Percentiles rank a stretch among this genome's conserved stretches.
Evolutionary conservation across 2,797 vertebrate genomes (phyloP).

Genomic region (Coccyzus lansbergi): DNA sequence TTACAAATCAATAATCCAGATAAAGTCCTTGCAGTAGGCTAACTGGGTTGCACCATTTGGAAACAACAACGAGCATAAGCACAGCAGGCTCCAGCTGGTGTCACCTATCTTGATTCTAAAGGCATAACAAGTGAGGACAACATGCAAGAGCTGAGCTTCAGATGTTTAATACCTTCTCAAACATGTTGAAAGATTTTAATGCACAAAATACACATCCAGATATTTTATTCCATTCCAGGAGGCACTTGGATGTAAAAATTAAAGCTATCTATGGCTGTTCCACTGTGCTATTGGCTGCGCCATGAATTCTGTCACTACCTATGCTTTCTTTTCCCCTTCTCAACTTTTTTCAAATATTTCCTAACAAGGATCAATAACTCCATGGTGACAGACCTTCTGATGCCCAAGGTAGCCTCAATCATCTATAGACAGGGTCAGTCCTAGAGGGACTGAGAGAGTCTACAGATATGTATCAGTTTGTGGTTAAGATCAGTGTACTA

Average conservation of each 20-base stretch:
- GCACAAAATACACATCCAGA: not conserved
- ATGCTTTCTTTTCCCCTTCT: not conserved
- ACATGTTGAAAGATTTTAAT: not conserved
- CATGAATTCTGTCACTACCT: not conserved
- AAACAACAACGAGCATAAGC: not conserved
- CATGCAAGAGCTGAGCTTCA: not conserved
- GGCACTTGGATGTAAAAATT: not conserved
- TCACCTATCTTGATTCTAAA: not conserved
- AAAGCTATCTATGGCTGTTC: not conserved
- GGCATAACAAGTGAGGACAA: not conserved
- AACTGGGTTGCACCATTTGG: not conserved
- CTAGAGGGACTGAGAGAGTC: not conserved
- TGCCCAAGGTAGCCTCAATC: not conserved
- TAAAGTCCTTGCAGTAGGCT: not conserved
- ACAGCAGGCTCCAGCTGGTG: not conserved
- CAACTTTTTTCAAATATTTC: not conserved
- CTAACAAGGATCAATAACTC: not conserved
- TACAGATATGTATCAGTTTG: not conserved
- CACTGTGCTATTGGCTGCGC: not conserved
- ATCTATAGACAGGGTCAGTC: not conserved
- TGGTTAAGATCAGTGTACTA: accelerated
- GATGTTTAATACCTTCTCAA: not conserved
- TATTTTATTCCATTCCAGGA: not conserved
- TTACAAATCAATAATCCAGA: not conserved
- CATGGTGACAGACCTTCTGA: not conserved